phyloP scores from a whole-genome alignment of 2,113 vertebrate species.

The Psittacus erithacus region DNA sequence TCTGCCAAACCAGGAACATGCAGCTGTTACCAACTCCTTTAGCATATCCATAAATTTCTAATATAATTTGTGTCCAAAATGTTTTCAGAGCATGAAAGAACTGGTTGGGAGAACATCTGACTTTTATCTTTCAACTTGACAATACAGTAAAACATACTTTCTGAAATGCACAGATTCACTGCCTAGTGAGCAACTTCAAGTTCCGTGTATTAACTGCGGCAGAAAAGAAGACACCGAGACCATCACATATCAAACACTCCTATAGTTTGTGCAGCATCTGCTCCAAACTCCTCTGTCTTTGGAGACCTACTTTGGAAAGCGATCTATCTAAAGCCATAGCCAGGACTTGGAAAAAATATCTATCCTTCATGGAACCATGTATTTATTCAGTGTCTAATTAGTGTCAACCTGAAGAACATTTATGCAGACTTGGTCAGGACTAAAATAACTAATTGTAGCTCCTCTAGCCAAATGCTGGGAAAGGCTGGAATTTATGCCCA shows the following conservation, averaged over 20 bases:
- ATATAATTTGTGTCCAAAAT: not conserved
- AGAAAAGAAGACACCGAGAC: not conserved
- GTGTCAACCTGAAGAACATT: not conserved
- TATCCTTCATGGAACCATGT: not conserved
- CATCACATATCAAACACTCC: not conserved
- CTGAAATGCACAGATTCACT: not conserved
- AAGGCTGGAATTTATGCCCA: not conserved
- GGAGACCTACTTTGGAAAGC: not conserved
- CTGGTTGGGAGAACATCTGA: not conserved
- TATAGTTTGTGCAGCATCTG: not conserved
- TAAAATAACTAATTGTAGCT: constrained; percentile 10
- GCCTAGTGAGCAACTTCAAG: not conserved
- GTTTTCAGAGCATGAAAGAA: not conserved
- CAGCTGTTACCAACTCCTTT: not conserved
- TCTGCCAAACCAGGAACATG: not conserved
- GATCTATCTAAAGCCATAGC: not conserved
- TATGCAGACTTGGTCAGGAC: not conserved
- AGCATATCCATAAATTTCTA: not conserved
- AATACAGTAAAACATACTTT: not conserved
- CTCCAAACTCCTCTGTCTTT: not conserved
- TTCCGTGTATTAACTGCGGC: not conserved
- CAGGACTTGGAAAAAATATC: not conserved
- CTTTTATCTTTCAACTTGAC: not conserved
- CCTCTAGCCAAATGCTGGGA: not conserved
- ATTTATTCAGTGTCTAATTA: not conserved